Base-by-base conservation (phyloP, 2,113 vertebrate species). In the Elephantulus edwardii region DNA sequence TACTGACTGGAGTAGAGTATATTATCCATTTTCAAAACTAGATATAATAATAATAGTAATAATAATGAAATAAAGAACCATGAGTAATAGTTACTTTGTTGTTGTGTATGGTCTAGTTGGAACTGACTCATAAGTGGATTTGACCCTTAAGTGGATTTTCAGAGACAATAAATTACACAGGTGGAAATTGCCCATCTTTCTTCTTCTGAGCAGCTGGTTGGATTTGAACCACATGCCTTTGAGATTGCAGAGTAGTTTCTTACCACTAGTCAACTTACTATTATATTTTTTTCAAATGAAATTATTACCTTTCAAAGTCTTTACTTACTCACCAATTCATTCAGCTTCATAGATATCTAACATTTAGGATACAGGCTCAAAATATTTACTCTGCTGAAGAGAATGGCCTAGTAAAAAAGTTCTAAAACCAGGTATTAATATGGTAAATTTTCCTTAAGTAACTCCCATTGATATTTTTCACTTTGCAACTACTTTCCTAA, bases 231-330 rank as follows among this genome's bases (percentile, higher is more conserved):
- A 24, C 19, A 22, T 3, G 26, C 11, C 54, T 56, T 56, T 17
- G 19, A 56, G 20, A 22, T 56, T n/a, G n/a, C n/a, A n/a, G n/a
- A 56, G 54, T 56, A 56, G 54, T 12, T 24, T 8, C 4, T 24
- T 56, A 56, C 54, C 54, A 56, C 54, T 5, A 56, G 5, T 56
- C 54, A 56, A 56, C n/a, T 56, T 6, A 60, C 58, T 60, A 60
- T 60, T 60, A 56, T 60, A 52, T 40, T 91, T 91, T 77, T 7
- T n/a, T n/a, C n/a, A 22, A 75, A 92, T 81, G 83, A 94, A 86
- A 84, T 70, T 20, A 70, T 68, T 62, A 42, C 72, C 14, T 9
- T 6, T 48, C n/a, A 68, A 92, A 82, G 7, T 26, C 17, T 93
- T 88, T 60, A 76, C 9, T 62, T 33, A 60, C 48, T 90, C 81